phyloP scores from a whole-genome alignment of 2,797 vertebrate genomes.

The Anguilla megastoma region DNA sequence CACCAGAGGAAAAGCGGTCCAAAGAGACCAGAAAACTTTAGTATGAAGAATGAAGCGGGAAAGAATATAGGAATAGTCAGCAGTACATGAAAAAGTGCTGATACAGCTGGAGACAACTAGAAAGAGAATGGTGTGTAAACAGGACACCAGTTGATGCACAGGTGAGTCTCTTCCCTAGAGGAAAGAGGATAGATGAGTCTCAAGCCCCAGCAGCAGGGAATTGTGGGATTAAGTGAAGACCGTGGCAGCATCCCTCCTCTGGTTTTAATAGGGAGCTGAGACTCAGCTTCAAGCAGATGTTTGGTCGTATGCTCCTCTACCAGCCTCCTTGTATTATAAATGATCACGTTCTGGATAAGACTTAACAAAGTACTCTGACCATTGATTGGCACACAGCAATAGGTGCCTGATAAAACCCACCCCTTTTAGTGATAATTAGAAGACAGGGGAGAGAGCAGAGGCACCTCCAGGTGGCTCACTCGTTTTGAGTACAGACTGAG shows the following conservation, averaged over 20 bases:
- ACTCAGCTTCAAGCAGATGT: conserved; percentile 41
- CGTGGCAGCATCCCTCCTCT: conserved; percentile 55
- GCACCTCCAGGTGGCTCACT: background rate
- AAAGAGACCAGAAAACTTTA: background rate
- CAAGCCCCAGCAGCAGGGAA: conserved; percentile 64
- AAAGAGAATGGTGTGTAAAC: conserved; percentile 30
- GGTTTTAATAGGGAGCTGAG: conserved; percentile 53
- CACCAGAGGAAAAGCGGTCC: background rate
- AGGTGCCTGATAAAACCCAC: background rate
- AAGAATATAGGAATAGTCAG: background rate
- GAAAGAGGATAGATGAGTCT: background rate
- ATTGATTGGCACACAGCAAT: background rate
- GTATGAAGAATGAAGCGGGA: background rate
- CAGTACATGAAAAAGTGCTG: conserved; percentile 23
- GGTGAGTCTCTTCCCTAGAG: conserved; percentile 54
- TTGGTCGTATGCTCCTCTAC: conserved; percentile 33
- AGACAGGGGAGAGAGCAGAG: background rate
- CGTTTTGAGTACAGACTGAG: background rate
- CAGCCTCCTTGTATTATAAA: conserved; percentile 48
- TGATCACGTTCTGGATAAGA: conserved; percentile 55
- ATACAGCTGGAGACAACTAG: conserved; percentile 29
- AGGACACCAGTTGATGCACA: conserved; percentile 39
- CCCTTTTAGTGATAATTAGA: background rate
- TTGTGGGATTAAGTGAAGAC: conserved; percentile 78
- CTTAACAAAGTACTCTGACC: conserved; percentile 46